Conservation (phyloP, 2,888 invertebrate species). For the Tetanocera ferruginea region DNA sequence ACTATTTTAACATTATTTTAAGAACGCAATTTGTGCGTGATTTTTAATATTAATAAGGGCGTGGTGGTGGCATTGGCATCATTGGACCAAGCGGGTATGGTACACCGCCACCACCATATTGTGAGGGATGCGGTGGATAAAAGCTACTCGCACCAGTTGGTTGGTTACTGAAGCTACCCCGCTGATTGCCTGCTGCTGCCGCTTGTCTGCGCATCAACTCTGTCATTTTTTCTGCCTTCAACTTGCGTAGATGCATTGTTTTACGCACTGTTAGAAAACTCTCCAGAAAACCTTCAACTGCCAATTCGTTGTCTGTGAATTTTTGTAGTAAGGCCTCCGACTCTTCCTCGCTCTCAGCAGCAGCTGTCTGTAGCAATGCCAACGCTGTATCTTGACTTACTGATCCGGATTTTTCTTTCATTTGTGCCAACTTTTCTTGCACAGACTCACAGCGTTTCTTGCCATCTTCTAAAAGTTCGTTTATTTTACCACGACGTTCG, state of each 20-base stretch:
- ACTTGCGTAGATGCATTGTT: conserved; percentile 83
- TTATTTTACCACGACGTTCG: conserved; percentile 79
- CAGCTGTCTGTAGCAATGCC: conserved; percentile 90
- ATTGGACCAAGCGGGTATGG: conserved; percentile 74
- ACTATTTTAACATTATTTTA: neutral
- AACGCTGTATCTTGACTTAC: conserved; percentile 88
- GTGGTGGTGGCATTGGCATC: conserved; percentile 89
- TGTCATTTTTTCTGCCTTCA: conserved; percentile 94
- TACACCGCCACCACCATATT: conserved; percentile 50
- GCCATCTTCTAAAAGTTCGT: conserved; percentile 78
- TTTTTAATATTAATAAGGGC: conserved; percentile 72
- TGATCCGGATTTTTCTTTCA: conserved; percentile 82
- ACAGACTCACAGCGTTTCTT: conserved; percentile 78
- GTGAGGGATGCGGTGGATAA: conserved; percentile 53
- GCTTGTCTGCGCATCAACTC: conserved; percentile 74
- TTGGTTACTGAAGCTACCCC: conserved; percentile 30
- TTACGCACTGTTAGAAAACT: conserved; percentile 84
- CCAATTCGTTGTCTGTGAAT: conserved; percentile 78
- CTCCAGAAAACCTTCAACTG: conserved; percentile 87
- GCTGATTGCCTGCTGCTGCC: conserved; percentile 44
- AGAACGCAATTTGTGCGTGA: neutral
- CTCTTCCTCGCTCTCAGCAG: conserved; percentile 93
- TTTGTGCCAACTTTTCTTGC: conserved; percentile 81
- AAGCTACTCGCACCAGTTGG: conserved; percentile 58
- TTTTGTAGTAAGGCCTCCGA: conserved; percentile 87